These are phyloP conservation scores for Sarcophaga rosellei DNA, from an alignment of 2,888 invertebrate species.

Conservation along the genomic window DNA sequence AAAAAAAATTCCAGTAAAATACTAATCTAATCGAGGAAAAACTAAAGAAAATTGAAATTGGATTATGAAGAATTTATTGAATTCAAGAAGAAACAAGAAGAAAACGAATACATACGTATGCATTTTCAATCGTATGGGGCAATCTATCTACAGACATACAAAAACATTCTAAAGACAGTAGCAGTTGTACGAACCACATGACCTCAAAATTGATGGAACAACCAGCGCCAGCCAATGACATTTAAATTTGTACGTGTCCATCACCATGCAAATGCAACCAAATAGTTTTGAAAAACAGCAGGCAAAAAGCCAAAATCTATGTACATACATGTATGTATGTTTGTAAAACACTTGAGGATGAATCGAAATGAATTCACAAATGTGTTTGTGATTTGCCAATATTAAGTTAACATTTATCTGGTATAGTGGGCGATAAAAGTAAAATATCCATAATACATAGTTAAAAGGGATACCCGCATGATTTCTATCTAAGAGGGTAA, in stretches of 20 bases:
- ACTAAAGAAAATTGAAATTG: constrained; percentile 41
- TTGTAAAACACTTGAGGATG: constrained; percentile 42
- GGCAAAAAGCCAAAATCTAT: constrained; percentile 55
- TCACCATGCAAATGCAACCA: constrained; percentile 31
- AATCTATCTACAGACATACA: background rate
- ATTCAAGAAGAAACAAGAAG: constrained; percentile 38
- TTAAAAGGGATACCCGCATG: background rate
- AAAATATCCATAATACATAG: background rate
- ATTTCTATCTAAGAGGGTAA: background rate
- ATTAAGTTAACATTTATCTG: background rate
- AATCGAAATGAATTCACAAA: constrained; percentile 15
- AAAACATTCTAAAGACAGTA: background rate
- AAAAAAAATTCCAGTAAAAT: constrained; percentile 14
- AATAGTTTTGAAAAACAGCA: constrained; percentile 38
- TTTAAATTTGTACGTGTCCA: constrained; percentile 64
- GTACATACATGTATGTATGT: constrained; percentile 37
- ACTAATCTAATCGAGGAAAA: constrained; percentile 27
- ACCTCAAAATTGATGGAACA: constrained; percentile 41
- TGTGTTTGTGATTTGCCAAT: constrained; percentile 38
- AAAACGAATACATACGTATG: background rate
- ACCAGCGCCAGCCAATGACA: constrained; percentile 62
- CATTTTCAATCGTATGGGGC: no score
- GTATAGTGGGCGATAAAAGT: background rate
- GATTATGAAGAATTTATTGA: constrained; percentile 56
- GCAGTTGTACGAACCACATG: constrained; percentile 27